phyloP scores from a whole-genome alignment of 2,113 vertebrate genomes.

The Atractosteus spatula region DNA sequence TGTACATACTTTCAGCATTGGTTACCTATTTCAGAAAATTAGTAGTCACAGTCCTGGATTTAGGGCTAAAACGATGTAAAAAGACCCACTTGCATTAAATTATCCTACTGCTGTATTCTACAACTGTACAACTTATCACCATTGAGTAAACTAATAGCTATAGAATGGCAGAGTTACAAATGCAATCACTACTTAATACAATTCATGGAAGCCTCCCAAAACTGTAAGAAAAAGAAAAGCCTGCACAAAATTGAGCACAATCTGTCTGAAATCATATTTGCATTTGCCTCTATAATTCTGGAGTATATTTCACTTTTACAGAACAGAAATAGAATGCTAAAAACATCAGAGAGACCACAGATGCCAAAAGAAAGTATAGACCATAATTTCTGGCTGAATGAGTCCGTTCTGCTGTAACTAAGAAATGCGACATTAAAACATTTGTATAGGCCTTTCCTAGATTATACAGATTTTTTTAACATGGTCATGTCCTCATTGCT shows the following conservation, averaged over 20 bases:
- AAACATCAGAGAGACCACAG: too few species aligned
- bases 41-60: constrained; percentile 7
- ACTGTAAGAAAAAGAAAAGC: not conserved
- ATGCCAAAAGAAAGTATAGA: too few species aligned
- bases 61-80: not conserved
- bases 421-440: too few species aligned
- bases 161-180: not conserved
- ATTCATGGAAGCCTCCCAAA: not conserved
- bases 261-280: not conserved
- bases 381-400: too few species aligned
- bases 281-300: not conserved
- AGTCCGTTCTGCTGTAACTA: too few species aligned
- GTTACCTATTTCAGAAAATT: not conserved
- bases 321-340: not conserved
- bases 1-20: not conserved
- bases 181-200: not conserved
- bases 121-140: not conserved
- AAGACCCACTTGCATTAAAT: not conserved
- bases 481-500: too few species aligned
- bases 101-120: not conserved
- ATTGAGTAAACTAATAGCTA: not conserved
- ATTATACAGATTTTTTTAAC: too few species aligned
- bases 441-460: too few species aligned
- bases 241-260: not conserved
- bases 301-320: not conserved